Percentiles rank a stretch among this genome's conserved stretches.
Evolutionary conservation across 1,140 invertebrate genomes (phyloP).

Genomic region (Colletes latitarsis): DNA sequence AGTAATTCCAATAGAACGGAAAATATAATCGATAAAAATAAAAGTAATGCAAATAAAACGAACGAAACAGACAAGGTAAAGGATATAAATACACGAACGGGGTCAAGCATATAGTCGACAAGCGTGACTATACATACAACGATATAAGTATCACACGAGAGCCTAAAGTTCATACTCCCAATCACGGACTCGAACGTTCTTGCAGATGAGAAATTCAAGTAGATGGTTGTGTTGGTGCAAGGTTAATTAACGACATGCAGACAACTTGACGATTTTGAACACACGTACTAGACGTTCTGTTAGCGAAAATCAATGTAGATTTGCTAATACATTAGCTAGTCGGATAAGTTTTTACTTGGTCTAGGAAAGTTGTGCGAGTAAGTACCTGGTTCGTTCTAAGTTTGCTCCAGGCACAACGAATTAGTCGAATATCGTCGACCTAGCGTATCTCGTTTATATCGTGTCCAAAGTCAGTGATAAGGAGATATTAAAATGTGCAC

Average conservation of each 20-base stretch:
- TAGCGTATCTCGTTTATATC: no score
- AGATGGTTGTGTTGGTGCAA: constrained; percentile 9
- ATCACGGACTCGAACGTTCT: constrained; percentile 9
- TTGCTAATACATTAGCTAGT: not conserved
- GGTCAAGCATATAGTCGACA: not conserved
- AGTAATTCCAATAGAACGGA: no score
- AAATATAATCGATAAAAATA: no score
- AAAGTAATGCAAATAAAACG: not conserved
- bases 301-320: constrained; percentile 1
- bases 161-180: constrained; percentile 4
- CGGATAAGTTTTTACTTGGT: not conserved
- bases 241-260: constrained; percentile 26
- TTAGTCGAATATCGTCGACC: no score
- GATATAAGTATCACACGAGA: constrained; percentile 11
- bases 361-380: not conserved
- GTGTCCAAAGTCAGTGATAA: no score
- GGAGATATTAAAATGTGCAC: no score
- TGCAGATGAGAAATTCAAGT: constrained; percentile 5
- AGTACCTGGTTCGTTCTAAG: not conserved
- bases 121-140: not conserved
- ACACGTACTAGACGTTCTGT: constrained; percentile 2
- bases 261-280: constrained; percentile 12
- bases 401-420: not conserved
- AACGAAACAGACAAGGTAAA: not conserved
- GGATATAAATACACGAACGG: not conserved